Evolutionary conservation across 2,888 invertebrate genomes (phyloP), one percentile per base, ranked within the genome.

Genomic region (Caenorhabditis zanzibari): DNA sequence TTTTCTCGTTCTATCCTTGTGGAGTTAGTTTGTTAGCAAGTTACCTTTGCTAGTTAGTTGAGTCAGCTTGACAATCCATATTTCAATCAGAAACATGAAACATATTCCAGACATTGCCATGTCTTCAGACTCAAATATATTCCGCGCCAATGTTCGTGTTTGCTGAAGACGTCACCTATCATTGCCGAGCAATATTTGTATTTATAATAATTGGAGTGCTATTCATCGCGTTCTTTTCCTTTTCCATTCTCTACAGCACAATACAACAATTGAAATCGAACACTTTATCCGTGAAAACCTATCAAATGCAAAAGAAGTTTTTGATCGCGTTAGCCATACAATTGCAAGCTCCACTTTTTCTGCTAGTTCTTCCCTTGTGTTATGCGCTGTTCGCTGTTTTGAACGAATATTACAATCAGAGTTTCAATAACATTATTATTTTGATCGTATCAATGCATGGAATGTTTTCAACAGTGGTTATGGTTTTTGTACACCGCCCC

Each of bases 401-500:
- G 2, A 14, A 7, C 9, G 10, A 56, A 9, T 69, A 56, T 41
- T 44, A 56, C 9, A 71, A 71, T 10, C 71, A 71, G 28, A 41
- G 12, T 0, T 44, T 28, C 6, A 28, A 19, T 12, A 71, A 58
- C 26, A 10, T 71, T 19, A 58, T 44, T 26, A 4, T 69, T 9
- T 9, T 69, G 0, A 5, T 41, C 9, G 41, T 12, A n/a, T 24
- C 56, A 14, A 22, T 44, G 9, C 71, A 71, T 58, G 71, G 71
- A 28, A 0, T 58, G 0, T n/a, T 44, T 0, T 24, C 71, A 0
- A 71, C 71, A 0, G 14, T 71, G 0, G 71, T 58, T 19, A 71
- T 71, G 71, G n/a, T 66, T 35, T 22, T 66, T 12, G 16, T 66
- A 2, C 66, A 66, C 91, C 74, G 85, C 83, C 85, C 92, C 88